These are phyloP conservation scores for Cyclura pinguis DNA, from an alignment of 2,797 vertebrate genomes.

Conservation along the genomic window DNA sequence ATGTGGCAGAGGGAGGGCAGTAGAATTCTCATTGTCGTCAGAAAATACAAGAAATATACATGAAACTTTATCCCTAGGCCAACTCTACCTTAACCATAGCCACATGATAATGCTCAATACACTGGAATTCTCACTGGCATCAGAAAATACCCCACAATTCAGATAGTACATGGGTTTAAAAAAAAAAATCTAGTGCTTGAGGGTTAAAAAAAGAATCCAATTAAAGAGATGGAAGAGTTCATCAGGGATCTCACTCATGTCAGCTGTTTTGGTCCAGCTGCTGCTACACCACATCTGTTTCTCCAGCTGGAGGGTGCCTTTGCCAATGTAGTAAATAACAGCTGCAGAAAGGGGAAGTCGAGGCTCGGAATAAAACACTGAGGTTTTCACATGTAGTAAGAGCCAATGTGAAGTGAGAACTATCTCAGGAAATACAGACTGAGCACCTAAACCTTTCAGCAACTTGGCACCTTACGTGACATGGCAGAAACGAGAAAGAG, in stretches of 20 bases:
- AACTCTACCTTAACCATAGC: too few species aligned
- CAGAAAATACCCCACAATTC: too few species aligned
- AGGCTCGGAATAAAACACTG: background rate
- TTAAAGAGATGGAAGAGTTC: too few species aligned
- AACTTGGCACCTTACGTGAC: background rate
- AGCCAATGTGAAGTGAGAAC: background rate
- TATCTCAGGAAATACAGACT: background rate
- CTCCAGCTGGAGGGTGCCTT: background rate
- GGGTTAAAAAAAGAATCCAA: background rate
- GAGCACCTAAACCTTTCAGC: background rate
- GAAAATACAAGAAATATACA: too few species aligned
- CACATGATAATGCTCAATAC: too few species aligned
- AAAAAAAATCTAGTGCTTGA: background rate
- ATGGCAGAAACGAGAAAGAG: background rate
- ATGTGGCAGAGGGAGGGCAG: too few species aligned
- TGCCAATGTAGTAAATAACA: background rate
- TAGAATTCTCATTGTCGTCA: too few species aligned
- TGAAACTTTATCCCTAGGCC: too few species aligned
- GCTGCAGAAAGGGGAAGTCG: conserved; percentile 28
- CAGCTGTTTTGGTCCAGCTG: background rate
- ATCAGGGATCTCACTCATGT: background rate
- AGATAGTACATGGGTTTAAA: too few species aligned
- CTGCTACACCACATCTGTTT: background rate
- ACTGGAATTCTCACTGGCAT: too few species aligned
- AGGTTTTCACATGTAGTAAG: background rate